Base-by-base conservation (phyloP, 2,797 vertebrate species). In the Vultur gryphus region DNA sequence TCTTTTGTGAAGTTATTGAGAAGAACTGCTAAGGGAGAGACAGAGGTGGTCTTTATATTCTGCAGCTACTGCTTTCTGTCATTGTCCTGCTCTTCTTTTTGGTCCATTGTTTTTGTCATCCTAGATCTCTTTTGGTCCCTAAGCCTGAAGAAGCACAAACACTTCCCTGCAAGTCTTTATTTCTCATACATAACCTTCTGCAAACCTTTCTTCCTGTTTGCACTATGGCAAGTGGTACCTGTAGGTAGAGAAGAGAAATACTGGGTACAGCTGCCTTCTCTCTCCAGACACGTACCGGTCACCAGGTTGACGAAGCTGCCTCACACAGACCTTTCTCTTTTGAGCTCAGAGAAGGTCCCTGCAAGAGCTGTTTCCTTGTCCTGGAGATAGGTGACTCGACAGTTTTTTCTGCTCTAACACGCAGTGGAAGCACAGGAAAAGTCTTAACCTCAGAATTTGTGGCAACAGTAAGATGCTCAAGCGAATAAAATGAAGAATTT, bases 401-500 rank as follows among this genome's bases (percentile, higher is more conserved):
- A 12, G 1, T 8, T 5, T 70, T 62, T 88, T 76, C 31, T 79
- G 33, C 31, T 87, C 28, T 64, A 61, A 11, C 12, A 35, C 4
- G 4, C 17, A 39, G 5, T 39, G 37, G 37, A 93, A 73, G 26
- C 10, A 62, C n/a, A 87, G n/a, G 67, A 73, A 72, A 49, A 73
- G 13, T 24, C 41, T 67, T 85, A 37, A 67, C 39, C n/a, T 90
- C 69, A 58, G 77, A 41, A 87, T 77, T 0, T 61, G 61, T 52
- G 41, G 33, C 31, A 94, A 91, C 6, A 15, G 46, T 75, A 87
- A 86, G 81, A 89, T 28, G 46, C 57, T 87, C 19, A 29, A 88
- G 77, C 69, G 72, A 92, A 85, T 85, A 87, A 93, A 81, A 59
- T 3, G 41, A 96, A 94, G 89, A 92, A 94, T 94, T 96, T 92